Percentiles rank a stretch among this genome's conserved stretches.
Evolutionary conservation across 1,140 invertebrate genomes (phyloP).

Genomic region (Sitodiplosis mosellana): DNA sequence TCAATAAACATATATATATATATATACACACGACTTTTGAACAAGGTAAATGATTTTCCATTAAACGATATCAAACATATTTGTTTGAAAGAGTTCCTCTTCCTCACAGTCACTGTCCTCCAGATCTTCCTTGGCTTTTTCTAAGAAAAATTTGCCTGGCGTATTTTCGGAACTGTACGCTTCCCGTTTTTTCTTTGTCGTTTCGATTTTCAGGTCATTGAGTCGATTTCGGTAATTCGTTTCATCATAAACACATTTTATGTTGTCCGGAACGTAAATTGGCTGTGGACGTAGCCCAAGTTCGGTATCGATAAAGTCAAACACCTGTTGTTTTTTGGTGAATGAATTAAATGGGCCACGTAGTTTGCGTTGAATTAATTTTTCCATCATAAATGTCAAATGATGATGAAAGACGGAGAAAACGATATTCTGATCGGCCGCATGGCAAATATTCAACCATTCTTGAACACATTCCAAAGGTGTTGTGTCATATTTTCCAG

Average conservation of each 20-base stretch:
- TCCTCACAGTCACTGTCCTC: not conserved
- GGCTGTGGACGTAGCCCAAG: conserved; percentile 27
- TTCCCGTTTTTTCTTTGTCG: not conserved
- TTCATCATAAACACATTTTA: conserved; percentile 9
- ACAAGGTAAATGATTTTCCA: no score
- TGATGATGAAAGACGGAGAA: conserved; percentile 85
- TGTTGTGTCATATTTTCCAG: conserved; percentile 39
- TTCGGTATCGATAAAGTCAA: conserved; percentile 46
- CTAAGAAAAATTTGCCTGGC: not conserved
- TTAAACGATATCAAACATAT: not conserved
- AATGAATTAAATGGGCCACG: conserved; percentile 62
- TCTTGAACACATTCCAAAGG: conserved; percentile 61
- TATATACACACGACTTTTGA: no score
- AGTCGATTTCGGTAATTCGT: conserved; percentile 3
- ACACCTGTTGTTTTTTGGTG: conserved; percentile 42
- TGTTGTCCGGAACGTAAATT: conserved; percentile 17
- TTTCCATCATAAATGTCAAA: conserved; percentile 83
- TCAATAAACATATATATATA: no score
- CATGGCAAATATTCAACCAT: conserved; percentile 60
- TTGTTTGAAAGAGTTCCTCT: not conserved
- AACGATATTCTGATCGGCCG: conserved; percentile 30
- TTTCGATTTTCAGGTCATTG: not conserved
- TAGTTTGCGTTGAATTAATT: conserved; percentile 47
- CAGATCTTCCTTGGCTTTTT: not conserved
- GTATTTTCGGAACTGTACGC: not conserved